Conservation (phyloP, 1,140 invertebrate species). For the Achatina immaculata region DNA sequence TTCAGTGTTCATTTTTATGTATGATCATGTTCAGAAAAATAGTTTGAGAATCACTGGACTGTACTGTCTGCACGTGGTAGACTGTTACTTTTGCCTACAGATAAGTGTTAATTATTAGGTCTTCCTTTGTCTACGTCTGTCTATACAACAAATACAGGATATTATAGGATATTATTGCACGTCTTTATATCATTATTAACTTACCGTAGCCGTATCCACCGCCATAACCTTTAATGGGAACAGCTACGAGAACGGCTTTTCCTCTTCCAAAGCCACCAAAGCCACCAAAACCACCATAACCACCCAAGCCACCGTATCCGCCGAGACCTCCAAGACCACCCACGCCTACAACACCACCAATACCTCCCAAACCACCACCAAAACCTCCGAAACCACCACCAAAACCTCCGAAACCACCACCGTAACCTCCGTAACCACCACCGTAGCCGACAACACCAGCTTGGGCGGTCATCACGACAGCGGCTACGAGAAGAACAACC, state of each 20-base stretch:
- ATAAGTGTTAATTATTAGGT: too few species aligned
- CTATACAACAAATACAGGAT: too few species aligned
- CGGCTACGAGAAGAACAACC: neutral
- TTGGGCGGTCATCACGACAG: neutral
- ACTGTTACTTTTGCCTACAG: too few species aligned
- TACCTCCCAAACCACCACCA: neutral
- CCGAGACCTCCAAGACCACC: slow-evolving; percentile 1
- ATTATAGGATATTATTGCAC: too few species aligned
- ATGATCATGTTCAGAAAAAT: too few species aligned
- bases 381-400: neutral
- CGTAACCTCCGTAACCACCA: neutral
- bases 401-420: neutral
- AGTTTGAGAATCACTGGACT: too few species aligned
- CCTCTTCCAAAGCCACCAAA: neutral
- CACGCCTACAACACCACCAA: neutral
- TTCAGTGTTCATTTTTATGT: too few species aligned
- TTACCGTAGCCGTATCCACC: neutral
- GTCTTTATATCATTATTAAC: too few species aligned
- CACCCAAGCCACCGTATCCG: neutral
- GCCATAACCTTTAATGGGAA: neutral
- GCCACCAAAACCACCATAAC: neutral
- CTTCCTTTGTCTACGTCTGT: too few species aligned
- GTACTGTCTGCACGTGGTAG: too few species aligned
- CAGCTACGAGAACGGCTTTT: neutral
- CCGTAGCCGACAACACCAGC: neutral